A percentile compares a stretch with the other conserved stretches of the same genome.
phyloP scores from a whole-genome alignment of 2,113 vertebrate species.

The Carassius auratus region DNA sequence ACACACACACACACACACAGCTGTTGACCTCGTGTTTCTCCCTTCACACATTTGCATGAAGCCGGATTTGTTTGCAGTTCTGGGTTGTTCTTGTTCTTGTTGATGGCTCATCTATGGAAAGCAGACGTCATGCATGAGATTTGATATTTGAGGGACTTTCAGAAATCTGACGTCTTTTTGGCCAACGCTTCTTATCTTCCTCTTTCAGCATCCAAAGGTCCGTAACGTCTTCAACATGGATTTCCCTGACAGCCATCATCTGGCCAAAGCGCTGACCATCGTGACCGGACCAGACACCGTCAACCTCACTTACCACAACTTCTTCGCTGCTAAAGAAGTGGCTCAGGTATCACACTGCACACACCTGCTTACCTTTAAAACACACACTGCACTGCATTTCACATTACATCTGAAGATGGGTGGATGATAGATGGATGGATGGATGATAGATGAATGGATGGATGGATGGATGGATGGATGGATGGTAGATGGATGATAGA shows the following conservation, averaged over 20 bases:
- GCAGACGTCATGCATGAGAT: conserved; percentile 42
- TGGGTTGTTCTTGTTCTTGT: conserved; percentile 51
- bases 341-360: conserved; percentile 74
- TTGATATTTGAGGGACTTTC: neutral
- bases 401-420: neutral
- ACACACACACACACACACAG: conserved; percentile 16
- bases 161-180: neutral
- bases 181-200: neutral
- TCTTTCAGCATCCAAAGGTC: conserved; percentile 77
- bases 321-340: conserved; percentile 91
- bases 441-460: too few species aligned
- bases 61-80: conserved; percentile 68
- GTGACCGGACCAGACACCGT: conserved; percentile 91
- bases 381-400: too few species aligned
- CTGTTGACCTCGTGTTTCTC: conserved; percentile 4
- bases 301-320: conserved; percentile 94
- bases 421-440: neutral
- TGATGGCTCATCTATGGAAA: conserved; percentile 60
- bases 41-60: conserved; percentile 69
- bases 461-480: neutral
- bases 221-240: conserved; percentile 94
- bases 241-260: conserved; percentile 87
- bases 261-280: conserved; percentile 87
- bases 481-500: neutral
- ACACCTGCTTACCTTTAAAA: too few species aligned